A percentile compares a stretch with the other conserved stretches of the same genome.
Evolutionary conservation across 53 echinoderm and acorn worm genomes (phyloP).

Genomic region (Apostichopus leukothele): DNA sequence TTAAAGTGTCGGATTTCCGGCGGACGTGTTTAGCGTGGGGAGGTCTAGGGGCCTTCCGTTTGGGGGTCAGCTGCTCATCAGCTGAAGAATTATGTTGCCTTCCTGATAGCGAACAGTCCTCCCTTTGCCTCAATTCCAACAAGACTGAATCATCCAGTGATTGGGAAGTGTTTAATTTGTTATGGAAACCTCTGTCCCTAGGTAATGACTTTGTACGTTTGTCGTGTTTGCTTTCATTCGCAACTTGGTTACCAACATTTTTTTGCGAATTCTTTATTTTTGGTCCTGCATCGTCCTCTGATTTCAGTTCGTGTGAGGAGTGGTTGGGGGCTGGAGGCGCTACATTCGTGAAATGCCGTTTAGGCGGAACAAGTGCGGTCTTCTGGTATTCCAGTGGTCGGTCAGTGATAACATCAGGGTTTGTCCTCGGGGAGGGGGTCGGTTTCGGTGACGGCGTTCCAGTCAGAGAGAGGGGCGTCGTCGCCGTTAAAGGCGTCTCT

Average conservation of each 20-base stretch:
- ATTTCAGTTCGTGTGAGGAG: too few relatives aligned
- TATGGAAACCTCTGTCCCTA: neutral
- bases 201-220: neutral
- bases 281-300: neutral
- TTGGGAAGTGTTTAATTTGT: conserved; percentile 18
- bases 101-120: neutral
- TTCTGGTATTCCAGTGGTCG: neutral
- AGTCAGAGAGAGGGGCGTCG: neutral
- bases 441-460: neutral
- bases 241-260: too few relatives aligned
- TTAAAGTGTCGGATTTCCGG: conserved; percentile 54
- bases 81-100: neutral
- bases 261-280: neutral
- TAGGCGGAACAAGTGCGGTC: neutral
- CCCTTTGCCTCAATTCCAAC: neutral
- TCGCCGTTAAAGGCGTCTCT: neutral
- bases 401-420: neutral
- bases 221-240: neutral
- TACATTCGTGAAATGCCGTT: neutral
- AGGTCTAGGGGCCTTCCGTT: conserved; percentile 32
- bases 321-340: neutral
- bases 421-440: neutral
- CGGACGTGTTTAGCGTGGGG: conserved; percentile 47
- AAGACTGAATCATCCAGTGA: conserved; percentile 32
- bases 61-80: conserved; percentile 22